Evolutionary conservation across 2,888 invertebrate species (phyloP), one percentile per base, ranked within the genome.

Genomic region (Teleogryllus oceanicus): DNA sequence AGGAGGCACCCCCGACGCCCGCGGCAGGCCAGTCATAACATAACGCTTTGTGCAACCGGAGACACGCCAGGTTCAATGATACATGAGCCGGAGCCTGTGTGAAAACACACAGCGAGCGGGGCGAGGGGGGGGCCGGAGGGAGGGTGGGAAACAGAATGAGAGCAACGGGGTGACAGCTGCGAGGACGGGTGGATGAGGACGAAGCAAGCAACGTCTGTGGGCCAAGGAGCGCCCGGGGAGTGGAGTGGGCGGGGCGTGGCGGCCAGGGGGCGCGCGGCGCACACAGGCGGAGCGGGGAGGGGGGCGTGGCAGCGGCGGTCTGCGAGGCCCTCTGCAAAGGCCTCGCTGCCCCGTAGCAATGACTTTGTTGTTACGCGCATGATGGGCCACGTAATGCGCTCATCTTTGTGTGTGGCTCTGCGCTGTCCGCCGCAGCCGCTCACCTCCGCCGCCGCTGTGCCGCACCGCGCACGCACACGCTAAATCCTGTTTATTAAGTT

Each of bases 401-500:
- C 79, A 81, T 81, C 81, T 81, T 81, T 81, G 78, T 79, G 79
- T 75, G 76, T 74, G 79, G 77, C 75, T 78, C 76, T 78, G 75
- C 74, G 78, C 81, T 80, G 81, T 81, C 81, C 81, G 78, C 24
- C 18, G 37, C 81, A 81, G 81, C 75, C 12, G 21, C 20, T 37
- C 37, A 37, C 37, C 37, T 37, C 37, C 37, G 37, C 37, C 37
- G 37, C 37, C 37, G 37, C 37, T 37, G 37, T 37, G 37, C 37
- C 37, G 37, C 37, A 37, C 37, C 78, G 11, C 78, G 49, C 78
- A 21, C 37, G 21, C 21, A 78, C 79, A 75, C 79, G 78, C 78
- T 77, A 81, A 82, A 81, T 81, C 82, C 80, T 79, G 82, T 82
- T 80, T 82, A 81, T 81, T 82, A 82, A 81, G 80, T 82, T 82